A percentile compares a stretch with the other conserved stretches of the same genome.
Conservation (phyloP, 2,888 invertebrate species). For the Diplolepis rosae region DNA sequence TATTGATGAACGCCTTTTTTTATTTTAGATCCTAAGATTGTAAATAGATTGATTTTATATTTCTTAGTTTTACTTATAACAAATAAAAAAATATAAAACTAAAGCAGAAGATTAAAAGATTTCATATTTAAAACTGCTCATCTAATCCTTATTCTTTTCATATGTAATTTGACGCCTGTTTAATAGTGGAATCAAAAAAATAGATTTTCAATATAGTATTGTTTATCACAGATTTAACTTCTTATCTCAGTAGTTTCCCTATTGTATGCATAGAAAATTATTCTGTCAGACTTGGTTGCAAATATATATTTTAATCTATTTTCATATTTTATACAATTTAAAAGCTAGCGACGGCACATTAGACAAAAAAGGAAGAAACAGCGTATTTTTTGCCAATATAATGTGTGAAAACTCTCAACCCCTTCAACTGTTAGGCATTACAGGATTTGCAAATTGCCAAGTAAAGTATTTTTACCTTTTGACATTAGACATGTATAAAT, state of each 20-base stretch:
- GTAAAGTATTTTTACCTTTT: too few relatives aligned
- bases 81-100: background rate
- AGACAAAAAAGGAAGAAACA: background rate
- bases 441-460: too few relatives aligned
- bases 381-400: too few relatives aligned
- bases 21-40: conserved; percentile 9
- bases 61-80: background rate
- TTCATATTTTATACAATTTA: background rate
- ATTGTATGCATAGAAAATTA: background rate
- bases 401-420: too few relatives aligned
- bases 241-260: too few relatives aligned
- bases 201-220: too few relatives aligned
- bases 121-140: background rate
- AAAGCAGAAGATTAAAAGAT: background rate
- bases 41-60: background rate
- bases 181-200: too few relatives aligned
- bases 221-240: too few relatives aligned
- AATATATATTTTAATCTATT: background rate
- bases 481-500: too few relatives aligned
- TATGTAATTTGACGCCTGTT: too few relatives aligned
- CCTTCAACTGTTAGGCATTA: too few relatives aligned
- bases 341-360: background rate
- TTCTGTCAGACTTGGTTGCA: background rate
- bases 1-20: conserved; percentile 76
- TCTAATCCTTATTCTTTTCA: too few relatives aligned